Evolutionary conservation across 2,797 vertebrate genomes (phyloP).

Genomic region (Dipus sagitta): DNA sequence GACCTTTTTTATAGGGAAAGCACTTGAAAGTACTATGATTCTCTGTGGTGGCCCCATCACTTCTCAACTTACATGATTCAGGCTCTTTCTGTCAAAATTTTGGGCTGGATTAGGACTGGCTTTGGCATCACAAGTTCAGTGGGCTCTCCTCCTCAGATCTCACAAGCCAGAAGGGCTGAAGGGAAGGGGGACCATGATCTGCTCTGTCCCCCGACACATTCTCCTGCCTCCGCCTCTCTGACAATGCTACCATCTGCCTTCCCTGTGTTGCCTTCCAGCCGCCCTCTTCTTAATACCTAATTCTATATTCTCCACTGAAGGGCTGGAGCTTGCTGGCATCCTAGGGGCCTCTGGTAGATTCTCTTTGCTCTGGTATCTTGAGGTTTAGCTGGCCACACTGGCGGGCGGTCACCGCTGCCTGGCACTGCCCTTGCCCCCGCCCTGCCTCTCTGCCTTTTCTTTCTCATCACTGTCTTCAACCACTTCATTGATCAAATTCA

Average conservation of each 20-base stretch:
- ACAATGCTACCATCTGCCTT: not conserved
- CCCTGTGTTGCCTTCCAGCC: not conserved
- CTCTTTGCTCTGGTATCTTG: not conserved
- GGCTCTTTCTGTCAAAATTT: rapidly evolving
- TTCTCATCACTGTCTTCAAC: not conserved
- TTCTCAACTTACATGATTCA: not conserved
- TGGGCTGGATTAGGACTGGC: not conserved
- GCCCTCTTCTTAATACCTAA: not conserved
- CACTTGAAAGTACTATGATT: not conserved
- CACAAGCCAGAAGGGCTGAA: not conserved
- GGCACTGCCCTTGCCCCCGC: not conserved
- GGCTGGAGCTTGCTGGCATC: not conserved
- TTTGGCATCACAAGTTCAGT: rapidly evolving
- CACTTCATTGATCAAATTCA: not conserved
- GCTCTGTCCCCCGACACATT: rapidly evolving
- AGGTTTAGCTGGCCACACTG: not conserved
- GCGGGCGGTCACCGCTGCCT: not conserved
- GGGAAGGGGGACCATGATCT: rapidly evolving
- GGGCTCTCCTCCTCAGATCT: not conserved
- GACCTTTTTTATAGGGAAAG: not conserved
- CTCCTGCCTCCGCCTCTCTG: not conserved
- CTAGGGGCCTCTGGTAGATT: not conserved
- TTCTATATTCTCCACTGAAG: not conserved
- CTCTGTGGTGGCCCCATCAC: too few relatives aligned
- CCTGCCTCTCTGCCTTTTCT: not conserved